These are phyloP conservation scores for Atractosteus spatula DNA, from an alignment of 2,113 vertebrate species.

Conservation along the genomic window DNA sequence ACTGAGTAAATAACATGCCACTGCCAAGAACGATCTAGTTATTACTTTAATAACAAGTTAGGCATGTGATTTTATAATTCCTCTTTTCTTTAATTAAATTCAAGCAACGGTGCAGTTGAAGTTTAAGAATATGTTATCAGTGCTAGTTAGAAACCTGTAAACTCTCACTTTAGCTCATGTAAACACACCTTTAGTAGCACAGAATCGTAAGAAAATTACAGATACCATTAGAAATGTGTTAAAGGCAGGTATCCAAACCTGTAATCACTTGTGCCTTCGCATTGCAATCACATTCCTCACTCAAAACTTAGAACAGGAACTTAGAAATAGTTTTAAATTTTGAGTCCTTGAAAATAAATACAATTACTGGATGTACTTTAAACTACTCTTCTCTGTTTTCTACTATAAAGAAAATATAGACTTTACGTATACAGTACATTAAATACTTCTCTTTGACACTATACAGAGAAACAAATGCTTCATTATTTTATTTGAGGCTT, in stretches of 20 bases:
- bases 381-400: no score
- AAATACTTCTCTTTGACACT: no score
- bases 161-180: neutral
- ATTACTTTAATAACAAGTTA: neutral
- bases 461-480: no score
- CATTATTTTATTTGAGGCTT: no score
- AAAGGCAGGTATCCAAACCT: neutral
- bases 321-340: no score
- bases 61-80: neutral
- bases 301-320: no score
- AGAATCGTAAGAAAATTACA: neutral
- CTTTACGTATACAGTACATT: no score
- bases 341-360: no score
- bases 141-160: neutral
- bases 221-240: neutral
- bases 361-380: no score
- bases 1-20: neutral
- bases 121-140: neutral
- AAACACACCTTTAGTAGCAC: neutral
- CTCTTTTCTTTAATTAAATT: neutral
- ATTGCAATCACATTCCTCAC: no score
- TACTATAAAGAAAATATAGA: no score
- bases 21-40: neutral
- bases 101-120: neutral
- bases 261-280: no score